Conservation (phyloP, 2,113 vertebrate species). For the Engraulis encrasicolus region DNA sequence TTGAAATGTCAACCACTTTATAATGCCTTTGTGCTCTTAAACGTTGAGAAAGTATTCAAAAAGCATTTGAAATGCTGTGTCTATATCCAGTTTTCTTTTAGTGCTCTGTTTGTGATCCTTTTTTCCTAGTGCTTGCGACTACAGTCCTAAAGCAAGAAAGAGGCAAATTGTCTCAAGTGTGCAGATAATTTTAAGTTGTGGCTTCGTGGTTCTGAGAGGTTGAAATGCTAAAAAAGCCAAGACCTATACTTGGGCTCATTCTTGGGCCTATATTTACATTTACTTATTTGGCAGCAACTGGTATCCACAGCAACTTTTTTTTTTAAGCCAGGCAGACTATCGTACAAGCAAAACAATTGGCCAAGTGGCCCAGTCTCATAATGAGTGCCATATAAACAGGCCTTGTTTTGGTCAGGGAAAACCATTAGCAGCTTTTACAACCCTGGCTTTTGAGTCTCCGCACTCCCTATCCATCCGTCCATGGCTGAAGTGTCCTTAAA, state of each 20-base stretch:
- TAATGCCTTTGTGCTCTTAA: too few species aligned
- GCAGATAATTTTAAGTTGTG: background rate
- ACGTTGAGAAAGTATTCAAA: background rate
- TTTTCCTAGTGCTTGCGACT: background rate
- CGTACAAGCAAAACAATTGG: background rate
- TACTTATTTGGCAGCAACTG: background rate
- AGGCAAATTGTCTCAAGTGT: background rate
- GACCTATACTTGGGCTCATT: background rate
- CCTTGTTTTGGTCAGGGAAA: background rate
- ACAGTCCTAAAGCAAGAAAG: background rate
- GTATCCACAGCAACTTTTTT: background rate
- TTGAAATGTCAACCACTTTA: background rate
- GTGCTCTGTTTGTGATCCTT: background rate
- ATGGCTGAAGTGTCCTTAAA: too few species aligned
- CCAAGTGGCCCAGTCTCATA: background rate
- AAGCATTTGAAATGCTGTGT: background rate
- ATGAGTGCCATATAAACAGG: background rate
- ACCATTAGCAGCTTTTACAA: background rate
- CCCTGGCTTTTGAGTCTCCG: background rate
- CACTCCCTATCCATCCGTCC: too few species aligned
- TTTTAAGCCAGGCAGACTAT: background rate
- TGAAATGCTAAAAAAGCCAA: background rate
- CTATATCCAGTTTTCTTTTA: background rate
- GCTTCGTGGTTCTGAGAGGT: background rate
- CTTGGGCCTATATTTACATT: background rate